Conservation (phyloP, 2,797 vertebrate genomes). For the Ctenopoma kingsleyae region DNA sequence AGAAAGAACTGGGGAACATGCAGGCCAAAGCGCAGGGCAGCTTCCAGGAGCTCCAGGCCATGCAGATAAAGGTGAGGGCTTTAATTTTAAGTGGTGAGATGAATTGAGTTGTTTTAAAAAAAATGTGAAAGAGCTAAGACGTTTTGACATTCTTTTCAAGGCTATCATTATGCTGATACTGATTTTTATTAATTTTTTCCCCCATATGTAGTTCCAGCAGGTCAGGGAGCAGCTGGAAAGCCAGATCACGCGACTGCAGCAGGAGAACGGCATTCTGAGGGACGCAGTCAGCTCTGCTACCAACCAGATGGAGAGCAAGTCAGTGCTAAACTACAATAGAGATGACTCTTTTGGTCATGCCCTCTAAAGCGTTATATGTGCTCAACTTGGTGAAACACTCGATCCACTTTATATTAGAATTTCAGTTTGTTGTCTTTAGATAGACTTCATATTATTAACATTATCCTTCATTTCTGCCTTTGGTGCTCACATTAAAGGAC, state of each 20-base stretch:
- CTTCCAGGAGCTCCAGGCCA: conserved; percentile 92
- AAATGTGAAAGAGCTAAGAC: conserved; percentile 2
- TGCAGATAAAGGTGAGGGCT: conserved; percentile 92
- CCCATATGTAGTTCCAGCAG: conserved; percentile 89
- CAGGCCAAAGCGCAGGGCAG: conserved; percentile 94
- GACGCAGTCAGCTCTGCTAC: conserved; percentile 97
- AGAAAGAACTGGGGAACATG: conserved; percentile 92
- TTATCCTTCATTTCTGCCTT: background rate
- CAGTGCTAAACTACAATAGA: conserved; percentile 68
- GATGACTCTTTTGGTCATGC: background rate
- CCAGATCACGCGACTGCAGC: conserved; percentile 94
- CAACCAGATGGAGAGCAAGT: conserved; percentile 99
- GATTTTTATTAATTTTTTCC: background rate
- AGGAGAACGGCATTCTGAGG: conserved; percentile 96
- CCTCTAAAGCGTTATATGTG: background rate
- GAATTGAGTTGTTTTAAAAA: background rate
- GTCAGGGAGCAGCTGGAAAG: conserved; percentile 94
- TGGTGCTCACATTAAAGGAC: background rate
- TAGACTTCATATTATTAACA: background rate
- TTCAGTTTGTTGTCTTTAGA: background rate
- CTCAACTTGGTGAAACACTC: conserved; percentile 14
- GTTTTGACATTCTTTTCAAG: background rate
- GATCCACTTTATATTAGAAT: conserved; percentile 7
- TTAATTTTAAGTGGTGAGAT: background rate
- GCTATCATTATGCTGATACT: background rate